Evolutionary conservation across 2,888 invertebrate genomes (phyloP).

Genomic region (Malthinus flaveolus): DNA sequence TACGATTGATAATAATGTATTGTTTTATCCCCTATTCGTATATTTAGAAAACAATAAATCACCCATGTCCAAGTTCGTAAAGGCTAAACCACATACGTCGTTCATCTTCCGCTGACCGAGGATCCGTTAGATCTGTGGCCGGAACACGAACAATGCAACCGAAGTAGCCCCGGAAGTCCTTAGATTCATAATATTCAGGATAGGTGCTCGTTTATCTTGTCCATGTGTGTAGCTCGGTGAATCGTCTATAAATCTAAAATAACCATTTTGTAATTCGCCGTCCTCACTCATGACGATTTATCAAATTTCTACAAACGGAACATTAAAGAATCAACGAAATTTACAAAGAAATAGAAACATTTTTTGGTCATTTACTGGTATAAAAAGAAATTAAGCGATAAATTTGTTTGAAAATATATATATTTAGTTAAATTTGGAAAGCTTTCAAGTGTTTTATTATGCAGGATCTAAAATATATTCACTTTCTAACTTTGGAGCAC

Average conservation of each 20-base stretch:
- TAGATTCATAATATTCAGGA: slow-evolving; percentile 39
- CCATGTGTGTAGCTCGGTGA: slow-evolving; percentile 21
- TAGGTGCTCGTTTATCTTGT: slow-evolving; percentile 32
- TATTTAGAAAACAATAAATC: slow-evolving; percentile 25
- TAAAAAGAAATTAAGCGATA: slow-evolving; percentile 13
- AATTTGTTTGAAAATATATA: slow-evolving; percentile 12
- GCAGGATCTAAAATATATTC: slow-evolving; percentile 30
- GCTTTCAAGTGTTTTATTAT: slow-evolving; percentile 31
- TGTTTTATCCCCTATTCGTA: background rate
- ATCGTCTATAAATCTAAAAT: slow-evolving; percentile 22
- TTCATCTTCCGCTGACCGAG: slow-evolving; percentile 37
- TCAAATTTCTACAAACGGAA: background rate
- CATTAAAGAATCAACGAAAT: slow-evolving; percentile 1
- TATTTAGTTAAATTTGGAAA: slow-evolving; percentile 28
- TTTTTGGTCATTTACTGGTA: too few species aligned
- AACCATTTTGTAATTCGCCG: slow-evolving; percentile 13
- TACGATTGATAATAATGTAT: background rate
- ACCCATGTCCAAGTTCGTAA: slow-evolving; percentile 22
- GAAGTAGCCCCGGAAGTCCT: slow-evolving; percentile 44
- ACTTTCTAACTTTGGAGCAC: slow-evolving; percentile 35
- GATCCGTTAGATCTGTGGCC: slow-evolving; percentile 35
- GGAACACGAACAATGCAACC: slow-evolving; percentile 45
- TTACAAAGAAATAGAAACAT: too few species aligned
- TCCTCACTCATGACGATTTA: slow-evolving; percentile 2
- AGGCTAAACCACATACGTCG: slow-evolving; percentile 30